Evolutionary conservation across 2,888 invertebrate species (phyloP).

Genomic region (Onthophagus sagittarius): DNA sequence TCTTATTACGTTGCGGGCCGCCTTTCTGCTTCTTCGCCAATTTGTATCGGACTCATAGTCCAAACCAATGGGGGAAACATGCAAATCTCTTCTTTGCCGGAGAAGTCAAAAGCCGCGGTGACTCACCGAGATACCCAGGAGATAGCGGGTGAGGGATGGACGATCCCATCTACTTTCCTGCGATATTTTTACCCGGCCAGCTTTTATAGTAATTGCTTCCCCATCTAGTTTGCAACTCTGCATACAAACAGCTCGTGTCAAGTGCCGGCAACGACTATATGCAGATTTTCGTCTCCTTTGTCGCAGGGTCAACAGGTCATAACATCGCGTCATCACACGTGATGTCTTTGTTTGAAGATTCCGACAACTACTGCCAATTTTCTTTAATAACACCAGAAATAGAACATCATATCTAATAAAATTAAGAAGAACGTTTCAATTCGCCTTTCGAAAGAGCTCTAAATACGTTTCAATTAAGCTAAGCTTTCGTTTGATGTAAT

Average conservation of each 20-base stretch:
- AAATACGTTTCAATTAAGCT: no score
- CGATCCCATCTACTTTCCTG: background rate
- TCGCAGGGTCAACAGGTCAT: slow-evolving; percentile 38
- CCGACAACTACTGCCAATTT: slow-evolving; percentile 25
- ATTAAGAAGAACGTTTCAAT: no score
- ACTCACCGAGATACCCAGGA: background rate
- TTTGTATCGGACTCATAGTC: background rate
- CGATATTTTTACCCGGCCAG: background rate
- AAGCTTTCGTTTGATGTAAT: no score
- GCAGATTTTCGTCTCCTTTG: slow-evolving; percentile 42
- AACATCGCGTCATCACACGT: slow-evolving; percentile 44
- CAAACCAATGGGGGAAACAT: background rate
- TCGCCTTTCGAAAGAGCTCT: no score
- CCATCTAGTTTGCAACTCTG: slow-evolving; percentile 17
- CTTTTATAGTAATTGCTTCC: background rate
- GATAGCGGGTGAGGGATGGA: background rate
- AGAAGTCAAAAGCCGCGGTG: background rate
- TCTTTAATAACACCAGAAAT: background rate
- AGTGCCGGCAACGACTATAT: slow-evolving; percentile 32
- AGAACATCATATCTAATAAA: no score
- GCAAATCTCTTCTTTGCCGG: background rate
- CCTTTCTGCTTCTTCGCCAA: background rate
- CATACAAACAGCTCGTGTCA: slow-evolving; percentile 17
- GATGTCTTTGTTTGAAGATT: slow-evolving; percentile 38
- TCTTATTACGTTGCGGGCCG: background rate